A percentile compares a stretch with the other conserved stretches of the same genome.
These are phyloP conservation scores for Pteronura brasiliensis DNA, from an alignment of 2,113 vertebrate species.

Conservation along the genomic window DNA sequence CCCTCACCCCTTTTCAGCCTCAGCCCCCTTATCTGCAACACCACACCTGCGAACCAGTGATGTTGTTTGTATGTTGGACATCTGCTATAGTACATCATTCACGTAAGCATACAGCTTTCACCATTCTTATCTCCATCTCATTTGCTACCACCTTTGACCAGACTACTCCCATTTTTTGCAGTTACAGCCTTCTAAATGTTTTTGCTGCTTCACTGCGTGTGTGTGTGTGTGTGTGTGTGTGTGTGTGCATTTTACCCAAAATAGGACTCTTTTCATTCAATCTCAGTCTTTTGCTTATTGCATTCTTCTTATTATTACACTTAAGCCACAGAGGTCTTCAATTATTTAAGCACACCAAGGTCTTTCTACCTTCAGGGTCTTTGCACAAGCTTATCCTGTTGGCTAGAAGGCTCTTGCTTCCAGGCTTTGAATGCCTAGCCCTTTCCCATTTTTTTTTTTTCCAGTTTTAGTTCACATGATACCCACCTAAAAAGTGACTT, in stretches of 20 bases:
- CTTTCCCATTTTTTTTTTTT: neutral
- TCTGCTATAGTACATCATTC: neutral
- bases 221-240: neutral
- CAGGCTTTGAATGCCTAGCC: neutral
- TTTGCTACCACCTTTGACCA: neutral
- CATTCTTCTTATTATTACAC: neutral
- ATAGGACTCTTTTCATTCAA: neutral
- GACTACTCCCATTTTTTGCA: neutral
- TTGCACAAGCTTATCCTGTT: neutral
- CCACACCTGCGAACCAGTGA: neutral
- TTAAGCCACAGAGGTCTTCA: neutral
- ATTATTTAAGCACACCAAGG: neutral
- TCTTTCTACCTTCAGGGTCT: neutral
- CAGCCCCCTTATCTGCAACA: neutral
- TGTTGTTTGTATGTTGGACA: neutral
- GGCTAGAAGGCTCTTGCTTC: neutral
- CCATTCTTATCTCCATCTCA: neutral
- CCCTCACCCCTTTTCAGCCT: neutral
- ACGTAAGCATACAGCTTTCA: neutral
- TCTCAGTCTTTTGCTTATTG: neutral
- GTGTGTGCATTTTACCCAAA: neutral
- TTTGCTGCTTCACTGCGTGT: neutral
- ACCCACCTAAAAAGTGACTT: neutral
- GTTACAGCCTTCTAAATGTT: neutral
- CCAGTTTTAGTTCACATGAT: neutral